These are phyloP conservation scores for Notarius lentiginosus DNA, from an alignment of 2,113 vertebrate genomes.

Conservation along the genomic window DNA sequence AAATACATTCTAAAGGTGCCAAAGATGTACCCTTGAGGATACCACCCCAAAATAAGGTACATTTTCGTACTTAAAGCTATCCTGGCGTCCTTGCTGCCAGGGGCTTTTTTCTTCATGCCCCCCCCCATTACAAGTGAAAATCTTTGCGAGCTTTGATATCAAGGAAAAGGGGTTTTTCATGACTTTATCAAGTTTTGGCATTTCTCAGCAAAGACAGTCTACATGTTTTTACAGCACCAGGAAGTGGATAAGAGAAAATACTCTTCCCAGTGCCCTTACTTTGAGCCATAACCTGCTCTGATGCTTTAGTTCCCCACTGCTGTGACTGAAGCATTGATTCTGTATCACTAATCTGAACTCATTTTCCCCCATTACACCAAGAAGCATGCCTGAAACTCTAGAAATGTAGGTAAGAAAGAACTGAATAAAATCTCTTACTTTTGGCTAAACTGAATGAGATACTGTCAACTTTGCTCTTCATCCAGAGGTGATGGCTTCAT, in stretches of 20 bases:
- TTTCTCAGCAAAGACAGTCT: slow-evolving; percentile 28
- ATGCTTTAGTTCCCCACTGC: not conserved
- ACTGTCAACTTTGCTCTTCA: not conserved
- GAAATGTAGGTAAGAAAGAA: slow-evolving; percentile 53
- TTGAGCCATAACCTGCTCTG: not conserved
- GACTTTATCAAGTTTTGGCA: slow-evolving; percentile 15
- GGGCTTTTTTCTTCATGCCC: not conserved
- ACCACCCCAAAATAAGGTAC: not conserved
- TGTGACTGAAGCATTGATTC: not conserved
- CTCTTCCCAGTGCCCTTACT: not conserved
- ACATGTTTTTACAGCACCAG: not conserved
- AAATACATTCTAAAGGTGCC: not conserved
- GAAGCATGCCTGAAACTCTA: slow-evolving; percentile 44
- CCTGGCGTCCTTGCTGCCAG: not conserved
- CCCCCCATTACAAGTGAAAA: slow-evolving; percentile 6
- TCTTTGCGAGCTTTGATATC: slow-evolving; percentile 37
- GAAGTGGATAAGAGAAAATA: not conserved
- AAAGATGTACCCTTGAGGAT: not conserved
- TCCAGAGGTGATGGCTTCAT: not conserved
- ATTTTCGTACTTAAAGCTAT: not conserved
- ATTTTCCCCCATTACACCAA: slow-evolving; percentile 17
- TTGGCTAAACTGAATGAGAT: slow-evolving; percentile 23
- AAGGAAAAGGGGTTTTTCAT: slow-evolving; percentile 3
- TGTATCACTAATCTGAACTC: slow-evolving; percentile 7
- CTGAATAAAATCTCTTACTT: slow-evolving; percentile 32